Conservation (phyloP, 2,888 invertebrate species). For the Herminia tarsipennalis region DNA sequence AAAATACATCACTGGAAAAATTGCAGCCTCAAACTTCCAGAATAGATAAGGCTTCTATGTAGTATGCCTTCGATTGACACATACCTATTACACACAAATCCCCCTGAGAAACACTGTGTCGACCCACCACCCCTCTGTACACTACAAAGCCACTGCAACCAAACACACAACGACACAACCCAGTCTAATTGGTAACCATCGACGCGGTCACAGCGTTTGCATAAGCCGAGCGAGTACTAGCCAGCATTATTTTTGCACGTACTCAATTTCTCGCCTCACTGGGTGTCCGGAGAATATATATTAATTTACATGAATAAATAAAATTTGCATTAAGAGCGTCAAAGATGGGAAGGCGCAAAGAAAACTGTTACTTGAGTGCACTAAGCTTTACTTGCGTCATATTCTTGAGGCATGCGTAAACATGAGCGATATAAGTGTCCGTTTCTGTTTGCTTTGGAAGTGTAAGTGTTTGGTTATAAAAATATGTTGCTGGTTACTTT, state of each 20-base stretch:
- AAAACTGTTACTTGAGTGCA: conserved; percentile 68
- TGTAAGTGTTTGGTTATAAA: conserved; percentile 16
- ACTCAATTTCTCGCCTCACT: conserved; percentile 84
- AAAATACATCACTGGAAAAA: no score
- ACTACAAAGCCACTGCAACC: conserved; percentile 14
- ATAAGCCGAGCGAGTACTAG: conserved; percentile 55
- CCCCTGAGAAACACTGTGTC: conserved; percentile 3
- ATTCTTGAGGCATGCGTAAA: conserved; percentile 42
- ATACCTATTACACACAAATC: not conserved
- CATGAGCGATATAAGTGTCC: conserved; percentile 19
- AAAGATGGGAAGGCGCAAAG: conserved; percentile 57
- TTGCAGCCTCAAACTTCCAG: no score
- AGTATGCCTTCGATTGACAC: conserved; percentile 1
- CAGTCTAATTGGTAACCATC: conserved; percentile 71
- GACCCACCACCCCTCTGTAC: conserved; percentile 14
- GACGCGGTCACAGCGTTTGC: conserved; percentile 62
- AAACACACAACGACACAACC: conserved; percentile 45
- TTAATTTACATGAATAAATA: conserved; percentile 86
- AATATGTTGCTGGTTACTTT: conserved; percentile 9
- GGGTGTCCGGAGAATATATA: conserved; percentile 81
- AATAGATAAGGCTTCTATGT: no score
- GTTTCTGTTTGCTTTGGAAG: conserved; percentile 24
- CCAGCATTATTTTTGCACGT: conserved; percentile 83
- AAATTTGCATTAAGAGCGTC: conserved; percentile 84
- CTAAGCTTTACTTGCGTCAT: conserved; percentile 41